phyloP scores from a whole-genome alignment of 2,888 invertebrate species.

The Andrena bicolor region DNA sequence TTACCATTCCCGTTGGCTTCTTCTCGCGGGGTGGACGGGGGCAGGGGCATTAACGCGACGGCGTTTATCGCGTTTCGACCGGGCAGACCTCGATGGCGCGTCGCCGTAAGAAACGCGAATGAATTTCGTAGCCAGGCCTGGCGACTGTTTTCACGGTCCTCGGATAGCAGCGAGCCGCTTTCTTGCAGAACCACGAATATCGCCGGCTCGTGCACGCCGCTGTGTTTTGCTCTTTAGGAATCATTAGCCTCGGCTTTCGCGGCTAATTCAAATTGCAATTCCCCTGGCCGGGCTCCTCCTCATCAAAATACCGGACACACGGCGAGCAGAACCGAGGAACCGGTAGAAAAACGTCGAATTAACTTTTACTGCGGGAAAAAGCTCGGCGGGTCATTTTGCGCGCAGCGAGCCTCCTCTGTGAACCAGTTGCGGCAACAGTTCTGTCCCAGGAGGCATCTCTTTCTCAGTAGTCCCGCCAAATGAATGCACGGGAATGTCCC shows the following conservation, averaged over 20 bases:
- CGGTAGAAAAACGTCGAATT: constrained; percentile 76
- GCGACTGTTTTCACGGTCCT: constrained; percentile 73
- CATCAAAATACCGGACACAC: constrained; percentile 84
- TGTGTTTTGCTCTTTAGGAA: constrained; percentile 83
- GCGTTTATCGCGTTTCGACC: constrained; percentile 59
- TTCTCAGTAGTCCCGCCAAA: constrained; percentile 33
- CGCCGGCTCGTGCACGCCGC: constrained; percentile 63
- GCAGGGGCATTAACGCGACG: constrained; percentile 31
- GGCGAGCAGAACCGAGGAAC: constrained; percentile 65
- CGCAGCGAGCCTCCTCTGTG: constrained; percentile 42
- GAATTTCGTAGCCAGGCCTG: constrained; percentile 66
- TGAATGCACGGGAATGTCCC: neutral
- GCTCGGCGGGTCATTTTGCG: constrained; percentile 50
- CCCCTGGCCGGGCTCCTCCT: constrained; percentile 74
- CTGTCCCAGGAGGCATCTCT: constrained; percentile 7
- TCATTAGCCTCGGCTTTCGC: constrained; percentile 83
- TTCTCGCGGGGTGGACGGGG: constrained; percentile 2
- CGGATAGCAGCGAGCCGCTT: constrained; percentile 62
- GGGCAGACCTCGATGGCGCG: constrained; percentile 31
- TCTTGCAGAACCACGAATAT: constrained; percentile 77
- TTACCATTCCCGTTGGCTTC: constrained; percentile 49
- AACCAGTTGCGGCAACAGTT: constrained; percentile 42
- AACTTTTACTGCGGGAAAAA: constrained; percentile 81
- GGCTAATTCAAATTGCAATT: constrained; percentile 84
- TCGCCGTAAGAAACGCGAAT: constrained; percentile 67